Conservation (phyloP, 2,888 invertebrate species). For the Lepidonotus clava region DNA sequence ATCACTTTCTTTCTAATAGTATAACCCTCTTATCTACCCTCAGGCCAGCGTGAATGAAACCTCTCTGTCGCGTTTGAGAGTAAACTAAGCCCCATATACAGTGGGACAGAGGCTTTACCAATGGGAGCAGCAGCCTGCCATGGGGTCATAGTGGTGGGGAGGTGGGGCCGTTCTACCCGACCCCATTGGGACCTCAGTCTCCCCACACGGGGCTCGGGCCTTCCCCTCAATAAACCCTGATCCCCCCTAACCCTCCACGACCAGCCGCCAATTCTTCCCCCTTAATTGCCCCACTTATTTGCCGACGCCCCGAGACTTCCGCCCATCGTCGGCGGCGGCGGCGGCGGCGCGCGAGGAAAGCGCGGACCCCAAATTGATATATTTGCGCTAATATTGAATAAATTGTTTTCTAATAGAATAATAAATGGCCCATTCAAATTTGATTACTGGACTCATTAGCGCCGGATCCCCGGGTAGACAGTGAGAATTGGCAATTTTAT, state of each 20-base stretch:
- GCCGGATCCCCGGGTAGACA: slow-evolving; percentile 16
- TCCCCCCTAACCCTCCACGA: neutral
- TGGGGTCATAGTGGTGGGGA: neutral
- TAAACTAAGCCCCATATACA: too few relatives aligned
- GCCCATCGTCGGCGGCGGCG: neutral
- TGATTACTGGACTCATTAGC: slow-evolving; percentile 51
- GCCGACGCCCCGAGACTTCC: slow-evolving; percentile 37
- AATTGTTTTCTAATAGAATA: slow-evolving; percentile 56
- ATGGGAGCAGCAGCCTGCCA: too few relatives aligned
- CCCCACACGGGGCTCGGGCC: neutral
- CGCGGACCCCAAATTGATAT: slow-evolving; percentile 49
- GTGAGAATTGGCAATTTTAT: slow-evolving; percentile 39
- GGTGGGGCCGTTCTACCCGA: neutral
- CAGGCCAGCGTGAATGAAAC: too few relatives aligned
- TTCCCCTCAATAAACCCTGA: slow-evolving; percentile 31
- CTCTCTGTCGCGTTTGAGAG: too few relatives aligned
- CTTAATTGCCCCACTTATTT: slow-evolving; percentile 53
- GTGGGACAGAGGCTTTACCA: too few relatives aligned
- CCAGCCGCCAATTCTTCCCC: slow-evolving; percentile 4
- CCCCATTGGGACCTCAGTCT: neutral
- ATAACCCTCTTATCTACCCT: too few relatives aligned
- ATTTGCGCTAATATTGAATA: slow-evolving; percentile 55
- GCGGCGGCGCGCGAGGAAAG: neutral
- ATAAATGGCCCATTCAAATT: slow-evolving; percentile 56
- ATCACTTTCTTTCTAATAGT: too few relatives aligned